phyloP scores from a whole-genome alignment of 2,797 vertebrate species.

The Microctenopoma steveboyesi region DNA sequence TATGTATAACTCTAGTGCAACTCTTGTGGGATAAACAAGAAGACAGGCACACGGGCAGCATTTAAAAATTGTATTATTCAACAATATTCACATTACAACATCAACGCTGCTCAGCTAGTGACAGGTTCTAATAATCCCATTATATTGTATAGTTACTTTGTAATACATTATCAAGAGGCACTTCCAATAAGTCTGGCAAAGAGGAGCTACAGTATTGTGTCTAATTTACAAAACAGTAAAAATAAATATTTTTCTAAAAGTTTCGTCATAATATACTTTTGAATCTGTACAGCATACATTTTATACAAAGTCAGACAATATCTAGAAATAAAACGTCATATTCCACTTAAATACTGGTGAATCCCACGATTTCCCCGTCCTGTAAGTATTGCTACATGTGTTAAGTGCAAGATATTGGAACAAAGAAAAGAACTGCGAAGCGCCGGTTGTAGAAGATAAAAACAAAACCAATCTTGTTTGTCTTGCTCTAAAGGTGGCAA shows the following conservation, averaged over 20 bases:
- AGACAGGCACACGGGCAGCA: conserved; percentile 81
- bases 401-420: conserved; percentile 90
- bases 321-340: conserved; percentile 88
- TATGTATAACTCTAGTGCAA: not conserved
- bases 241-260: conserved; percentile 98
- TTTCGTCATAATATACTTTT: conserved; percentile 81
- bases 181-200: conserved; percentile 97
- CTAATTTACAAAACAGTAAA: conserved; percentile 98
- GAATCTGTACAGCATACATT: conserved; percentile 92
- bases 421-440: conserved; percentile 86
- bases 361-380: conserved; percentile 81
- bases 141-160: conserved; percentile 91
- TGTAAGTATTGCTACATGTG: conserved; percentile 93
- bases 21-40: conserved; percentile 50
- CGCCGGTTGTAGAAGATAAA: conserved; percentile 73
- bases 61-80: conserved; percentile 92
- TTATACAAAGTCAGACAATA: conserved; percentile 93
- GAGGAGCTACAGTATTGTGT: conserved; percentile 94
- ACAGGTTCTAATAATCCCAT: conserved; percentile 93
- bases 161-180: conserved; percentile 97
- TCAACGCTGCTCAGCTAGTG: conserved; percentile 92
- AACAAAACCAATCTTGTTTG: conserved; percentile 80
- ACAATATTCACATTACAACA: conserved; percentile 94
- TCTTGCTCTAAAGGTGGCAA: conserved; percentile 71
- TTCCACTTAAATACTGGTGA: conserved; percentile 89